Evolutionary conservation across 2,113 vertebrate species (phyloP).

Genomic region (Megalops atlanticus): DNA sequence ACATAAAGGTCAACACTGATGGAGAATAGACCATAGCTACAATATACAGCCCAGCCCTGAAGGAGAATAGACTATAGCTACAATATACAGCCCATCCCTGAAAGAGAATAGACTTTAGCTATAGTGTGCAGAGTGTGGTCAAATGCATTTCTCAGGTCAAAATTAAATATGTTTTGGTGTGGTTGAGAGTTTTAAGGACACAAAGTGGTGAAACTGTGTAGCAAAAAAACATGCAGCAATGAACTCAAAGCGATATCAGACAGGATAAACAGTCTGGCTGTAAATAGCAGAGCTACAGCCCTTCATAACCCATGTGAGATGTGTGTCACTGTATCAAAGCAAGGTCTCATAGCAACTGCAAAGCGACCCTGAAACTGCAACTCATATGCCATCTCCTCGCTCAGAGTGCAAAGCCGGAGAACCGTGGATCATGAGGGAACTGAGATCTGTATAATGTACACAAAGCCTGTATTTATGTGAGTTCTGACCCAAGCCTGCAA

Average conservation of each 20-base stretch:
- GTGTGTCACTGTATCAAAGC: neutral
- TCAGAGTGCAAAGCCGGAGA: neutral
- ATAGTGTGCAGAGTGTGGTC: too few relatives aligned
- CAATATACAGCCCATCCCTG: too few relatives aligned
- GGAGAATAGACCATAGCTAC: neutral
- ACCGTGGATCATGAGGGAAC: too few relatives aligned
- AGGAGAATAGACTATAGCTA: neutral
- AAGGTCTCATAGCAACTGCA: slow-evolving; percentile 11
- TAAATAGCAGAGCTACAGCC: neutral
- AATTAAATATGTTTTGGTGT: too few relatives aligned
- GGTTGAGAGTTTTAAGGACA: too few relatives aligned
- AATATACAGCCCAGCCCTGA: neutral
- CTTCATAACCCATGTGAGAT: neutral
- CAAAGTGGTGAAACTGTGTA: too few relatives aligned
- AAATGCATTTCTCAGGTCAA: too few relatives aligned
- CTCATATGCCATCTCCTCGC: neutral
- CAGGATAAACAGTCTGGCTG: neutral
- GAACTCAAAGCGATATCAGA: neutral
- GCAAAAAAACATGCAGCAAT: neutral
- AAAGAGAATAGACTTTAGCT: too few relatives aligned
- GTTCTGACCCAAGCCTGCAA: too few relatives aligned
- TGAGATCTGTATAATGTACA: too few relatives aligned
- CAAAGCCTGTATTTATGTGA: too few relatives aligned
- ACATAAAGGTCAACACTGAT: neutral
- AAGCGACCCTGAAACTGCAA: slow-evolving; percentile 15